phyloP scores from a whole-genome alignment of 2,797 vertebrate genomes.

The Coendou prehensilis region DNA sequence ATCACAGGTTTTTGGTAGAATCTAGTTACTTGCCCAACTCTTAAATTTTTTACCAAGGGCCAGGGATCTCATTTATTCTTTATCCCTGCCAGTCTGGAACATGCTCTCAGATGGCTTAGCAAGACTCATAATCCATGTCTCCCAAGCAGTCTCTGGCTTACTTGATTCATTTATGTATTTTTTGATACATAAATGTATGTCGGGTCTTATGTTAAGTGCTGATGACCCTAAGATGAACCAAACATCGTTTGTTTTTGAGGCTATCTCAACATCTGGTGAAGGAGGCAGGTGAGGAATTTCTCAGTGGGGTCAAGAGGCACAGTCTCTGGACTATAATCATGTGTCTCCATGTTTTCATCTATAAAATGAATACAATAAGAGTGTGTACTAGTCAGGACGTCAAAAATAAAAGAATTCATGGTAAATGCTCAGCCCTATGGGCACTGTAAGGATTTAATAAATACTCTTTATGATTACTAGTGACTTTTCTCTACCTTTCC shows the following conservation, averaged over 20 bases:
- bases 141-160: neutral
- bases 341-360: neutral
- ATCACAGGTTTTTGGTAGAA: neutral
- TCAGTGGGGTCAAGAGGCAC: too few species aligned
- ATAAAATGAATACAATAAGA: neutral
- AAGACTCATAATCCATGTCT: neutral
- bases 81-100: neutral
- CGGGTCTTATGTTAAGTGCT: neutral
- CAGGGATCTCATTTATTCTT: neutral
- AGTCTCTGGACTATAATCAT: neutral
- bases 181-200: neutral
- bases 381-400: neutral
- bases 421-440: neutral
- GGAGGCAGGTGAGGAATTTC: neutral
- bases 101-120: neutral
- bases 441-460: neutral
- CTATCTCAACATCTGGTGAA: neutral
- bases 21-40: neutral
- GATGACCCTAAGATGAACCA: neutral
- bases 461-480: neutral
- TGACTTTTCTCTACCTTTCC: neutral
- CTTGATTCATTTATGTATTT: slow-evolving; percentile 39
- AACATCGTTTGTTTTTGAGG: neutral
- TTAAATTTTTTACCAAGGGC: neutral
- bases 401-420: neutral